Conservation (phyloP, 2,797 vertebrate genomes). For the Lacerta agilis region DNA sequence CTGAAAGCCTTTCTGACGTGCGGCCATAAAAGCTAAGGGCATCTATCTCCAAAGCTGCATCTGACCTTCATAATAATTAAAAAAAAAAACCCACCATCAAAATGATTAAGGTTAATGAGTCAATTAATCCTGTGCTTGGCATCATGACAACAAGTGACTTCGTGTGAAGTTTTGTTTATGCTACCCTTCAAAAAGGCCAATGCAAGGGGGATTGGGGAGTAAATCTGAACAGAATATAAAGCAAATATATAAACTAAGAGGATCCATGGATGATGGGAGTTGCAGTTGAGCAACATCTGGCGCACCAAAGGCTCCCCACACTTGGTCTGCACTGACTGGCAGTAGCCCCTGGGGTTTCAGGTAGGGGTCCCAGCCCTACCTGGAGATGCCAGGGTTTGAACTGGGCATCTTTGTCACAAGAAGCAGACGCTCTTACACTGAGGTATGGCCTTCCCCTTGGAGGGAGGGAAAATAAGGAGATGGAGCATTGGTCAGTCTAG, state of each 20-base stretch:
- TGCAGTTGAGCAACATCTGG: no score
- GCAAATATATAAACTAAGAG: not conserved
- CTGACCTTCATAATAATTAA: slow-evolving; percentile 55
- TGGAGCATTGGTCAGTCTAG: no score
- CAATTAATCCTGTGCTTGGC: slow-evolving; percentile 54
- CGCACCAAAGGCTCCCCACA: no score
- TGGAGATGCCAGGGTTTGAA: no score
- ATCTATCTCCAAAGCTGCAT: slow-evolving; percentile 20
- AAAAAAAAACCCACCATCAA: slow-evolving; percentile 12
- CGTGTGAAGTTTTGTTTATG: not conserved
- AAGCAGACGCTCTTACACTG: no score
- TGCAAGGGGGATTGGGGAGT: not conserved
- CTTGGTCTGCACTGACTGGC: no score
- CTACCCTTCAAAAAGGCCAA: not conserved
- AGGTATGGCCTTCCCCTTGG: no score
- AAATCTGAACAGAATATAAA: not conserved
- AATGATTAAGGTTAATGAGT: slow-evolving; percentile 59
- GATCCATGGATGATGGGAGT: no score
- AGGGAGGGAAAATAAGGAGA: no score
- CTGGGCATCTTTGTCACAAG: accelerated
- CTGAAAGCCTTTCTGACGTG: slow-evolving; percentile 9
- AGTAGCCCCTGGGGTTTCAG: no score
- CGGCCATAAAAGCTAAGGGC: slow-evolving; percentile 17
- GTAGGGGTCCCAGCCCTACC: no score
- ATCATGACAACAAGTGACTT: slow-evolving; percentile 15